Base-by-base conservation (phyloP, 2,113 vertebrate species). In the Tragelaphus buxtoni region DNA sequence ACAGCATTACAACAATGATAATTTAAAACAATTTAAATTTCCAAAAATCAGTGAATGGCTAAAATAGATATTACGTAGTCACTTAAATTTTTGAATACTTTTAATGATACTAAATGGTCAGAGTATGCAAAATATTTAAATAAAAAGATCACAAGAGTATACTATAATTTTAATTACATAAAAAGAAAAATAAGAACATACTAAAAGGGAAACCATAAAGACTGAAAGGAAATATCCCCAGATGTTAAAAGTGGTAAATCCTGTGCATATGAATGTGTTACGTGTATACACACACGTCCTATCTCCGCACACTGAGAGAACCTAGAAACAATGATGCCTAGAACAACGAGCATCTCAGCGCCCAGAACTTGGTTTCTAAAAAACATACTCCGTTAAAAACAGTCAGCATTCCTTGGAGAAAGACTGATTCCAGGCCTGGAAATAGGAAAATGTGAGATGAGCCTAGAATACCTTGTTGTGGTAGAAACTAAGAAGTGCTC, bases 51-150 rank as follows among this genome's bases (percentile, higher is more conserved):
- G 51, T 47, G 11, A 93, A 95, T 77, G 14, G 35, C 18, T 91
- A 89, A 97, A 32, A 32, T 77, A 69, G 76, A 24, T 79, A 93
- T 69, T 47, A 94, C 22, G 3, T 5, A 74, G 45, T 79, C 32
- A 94, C n/a, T 69, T 85, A 47, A 89, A 60, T 35, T 88, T 90
- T 51, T 94, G 8, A 84, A 55, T 69, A 49, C 85, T 81, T 85
- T 96, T 83, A 98, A 83, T 60, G 58, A 86, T 26, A 56, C 12
- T 72, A 85, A 95, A 95, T 72, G 74, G 7, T 94, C 61, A 96
- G 2, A 45, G 5, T 47, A 88, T 42, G 79, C 35, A 96, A 56
- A 81, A 95, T 65, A 76, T 22, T 82, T 82, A 77, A 84, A 74
- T 26, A 49, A 96, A 87, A 88, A 77, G 69, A 56, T 47, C 20